Conservation (phyloP, 1,140 invertebrate species). For the Steinernema feltiae region DNA sequence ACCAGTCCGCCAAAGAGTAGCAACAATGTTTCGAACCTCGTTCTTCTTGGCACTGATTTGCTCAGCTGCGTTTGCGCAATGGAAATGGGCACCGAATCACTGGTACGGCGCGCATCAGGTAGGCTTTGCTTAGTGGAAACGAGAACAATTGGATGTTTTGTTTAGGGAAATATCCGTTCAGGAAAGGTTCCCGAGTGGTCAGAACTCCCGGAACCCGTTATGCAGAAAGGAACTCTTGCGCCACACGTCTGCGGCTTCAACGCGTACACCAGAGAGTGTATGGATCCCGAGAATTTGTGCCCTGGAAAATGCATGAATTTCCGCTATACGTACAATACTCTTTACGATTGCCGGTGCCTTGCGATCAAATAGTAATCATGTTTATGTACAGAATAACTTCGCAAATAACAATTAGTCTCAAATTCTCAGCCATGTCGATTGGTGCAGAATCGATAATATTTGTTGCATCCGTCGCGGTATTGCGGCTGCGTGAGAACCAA, state of each 20-base stretch:
- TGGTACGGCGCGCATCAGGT: constrained; percentile 40
- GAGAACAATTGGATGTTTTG: background rate
- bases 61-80: background rate
- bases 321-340: constrained; percentile 36
- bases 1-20: too few relatives aligned
- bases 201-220: constrained; percentile 20
- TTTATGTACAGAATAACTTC: background rate
- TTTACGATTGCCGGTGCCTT: constrained; percentile 37
- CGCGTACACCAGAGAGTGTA: constrained; percentile 37
- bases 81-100: constrained; percentile 25
- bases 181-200: constrained; percentile 33
- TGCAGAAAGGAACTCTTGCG: constrained; percentile 31
- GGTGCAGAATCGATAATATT: constrained; percentile 42
- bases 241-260: constrained; percentile 40
- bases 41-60: background rate
- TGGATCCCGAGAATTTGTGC: constrained; percentile 36
- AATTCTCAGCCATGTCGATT: constrained; percentile 14
- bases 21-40: background rate
- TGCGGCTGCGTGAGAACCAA: constrained; percentile 24
- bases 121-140: background rate
- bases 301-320: constrained; percentile 39
- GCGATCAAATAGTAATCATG: constrained; percentile 21
- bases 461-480: constrained; percentile 40
- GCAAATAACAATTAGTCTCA: constrained; percentile 9
- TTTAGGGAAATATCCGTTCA: constrained; percentile 31